A percentile compares a stretch with the other conserved stretches of the same genome.
phyloP scores from a whole-genome alignment of 2,113 vertebrate genomes.

The Chlorocebus sabaeus region DNA sequence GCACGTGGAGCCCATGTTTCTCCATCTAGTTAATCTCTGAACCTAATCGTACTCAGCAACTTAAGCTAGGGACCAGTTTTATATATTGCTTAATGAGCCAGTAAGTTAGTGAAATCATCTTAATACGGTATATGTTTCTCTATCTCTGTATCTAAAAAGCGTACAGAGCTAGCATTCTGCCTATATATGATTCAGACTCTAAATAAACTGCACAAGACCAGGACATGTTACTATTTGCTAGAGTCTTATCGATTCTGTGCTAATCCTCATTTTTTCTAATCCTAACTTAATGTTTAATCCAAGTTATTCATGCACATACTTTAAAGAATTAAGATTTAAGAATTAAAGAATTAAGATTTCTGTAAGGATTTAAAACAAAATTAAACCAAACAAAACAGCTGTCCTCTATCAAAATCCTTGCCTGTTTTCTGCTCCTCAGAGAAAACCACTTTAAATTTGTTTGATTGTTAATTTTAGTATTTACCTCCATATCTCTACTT shows the following conservation, averaged over 20 bases:
- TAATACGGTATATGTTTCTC: neutral
- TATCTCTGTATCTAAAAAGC: neutral
- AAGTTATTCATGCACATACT: neutral
- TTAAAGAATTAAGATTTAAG: conserved; percentile 19
- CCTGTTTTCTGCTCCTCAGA: neutral
- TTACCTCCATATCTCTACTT: neutral
- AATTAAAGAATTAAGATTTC: neutral
- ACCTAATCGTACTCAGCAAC: neutral
- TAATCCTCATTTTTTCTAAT: neutral
- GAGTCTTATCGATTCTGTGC: neutral
- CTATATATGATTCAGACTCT: neutral
- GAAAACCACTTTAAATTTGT: neutral
- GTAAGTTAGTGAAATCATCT: neutral
- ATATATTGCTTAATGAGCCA: neutral
- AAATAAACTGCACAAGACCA: neutral
- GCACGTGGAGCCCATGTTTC: neutral
- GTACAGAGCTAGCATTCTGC: neutral
- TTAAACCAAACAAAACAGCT: neutral
- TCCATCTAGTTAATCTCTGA: neutral
- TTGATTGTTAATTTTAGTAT: neutral
- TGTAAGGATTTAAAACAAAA: neutral
- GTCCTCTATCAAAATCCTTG: neutral
- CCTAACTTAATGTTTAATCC: neutral
- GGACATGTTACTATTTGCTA: neutral
- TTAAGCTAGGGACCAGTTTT: neutral